phyloP scores from a whole-genome alignment of 2,888 invertebrate species.

The Oscheius sp. region DNA sequence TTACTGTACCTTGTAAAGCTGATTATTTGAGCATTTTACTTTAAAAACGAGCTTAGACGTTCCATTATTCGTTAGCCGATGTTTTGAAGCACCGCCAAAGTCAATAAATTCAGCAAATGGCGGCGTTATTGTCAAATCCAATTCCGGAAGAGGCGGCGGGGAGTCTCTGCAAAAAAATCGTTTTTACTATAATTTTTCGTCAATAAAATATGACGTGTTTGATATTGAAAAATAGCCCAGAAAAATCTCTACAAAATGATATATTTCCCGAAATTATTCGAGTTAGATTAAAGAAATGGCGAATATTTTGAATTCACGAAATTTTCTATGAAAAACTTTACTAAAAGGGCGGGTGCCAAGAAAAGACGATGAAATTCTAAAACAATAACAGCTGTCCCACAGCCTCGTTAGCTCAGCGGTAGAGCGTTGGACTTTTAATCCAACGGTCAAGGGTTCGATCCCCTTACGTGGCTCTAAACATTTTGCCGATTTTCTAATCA shows the following conservation, averaged over 20 bases:
- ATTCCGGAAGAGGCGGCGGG: slow-evolving; percentile 39
- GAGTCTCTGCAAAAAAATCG: slow-evolving; percentile 40
- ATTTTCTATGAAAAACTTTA: too few relatives aligned
- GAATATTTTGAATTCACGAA: too few relatives aligned
- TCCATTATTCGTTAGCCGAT: slow-evolving; percentile 55
- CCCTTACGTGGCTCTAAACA: background rate
- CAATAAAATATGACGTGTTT: too few relatives aligned
- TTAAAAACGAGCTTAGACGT: slow-evolving; percentile 56
- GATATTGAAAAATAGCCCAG: too few relatives aligned
- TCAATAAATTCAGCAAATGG: slow-evolving; percentile 62
- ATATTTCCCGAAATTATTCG: too few relatives aligned
- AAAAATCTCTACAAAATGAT: too few relatives aligned
- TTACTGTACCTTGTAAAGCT: slow-evolving; percentile 51
- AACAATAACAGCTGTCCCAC: too few relatives aligned
- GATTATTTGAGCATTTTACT: slow-evolving; percentile 60
- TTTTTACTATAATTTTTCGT: too few relatives aligned
- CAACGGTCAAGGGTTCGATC: slow-evolving; percentile 10
- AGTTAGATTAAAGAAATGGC: too few relatives aligned
- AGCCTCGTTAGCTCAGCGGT: slow-evolving; percentile 8
- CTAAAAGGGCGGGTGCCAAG: too few relatives aligned
- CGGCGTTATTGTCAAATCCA: slow-evolving; percentile 53
- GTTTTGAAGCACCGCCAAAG: slow-evolving; percentile 59
- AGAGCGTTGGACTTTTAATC: slow-evolving; percentile 12
- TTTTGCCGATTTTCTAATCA: background rate
- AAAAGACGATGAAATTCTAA: too few relatives aligned